Evolutionary conservation across 2,113 vertebrate species (phyloP).

Genomic region (Amia ocellicauda): DNA sequence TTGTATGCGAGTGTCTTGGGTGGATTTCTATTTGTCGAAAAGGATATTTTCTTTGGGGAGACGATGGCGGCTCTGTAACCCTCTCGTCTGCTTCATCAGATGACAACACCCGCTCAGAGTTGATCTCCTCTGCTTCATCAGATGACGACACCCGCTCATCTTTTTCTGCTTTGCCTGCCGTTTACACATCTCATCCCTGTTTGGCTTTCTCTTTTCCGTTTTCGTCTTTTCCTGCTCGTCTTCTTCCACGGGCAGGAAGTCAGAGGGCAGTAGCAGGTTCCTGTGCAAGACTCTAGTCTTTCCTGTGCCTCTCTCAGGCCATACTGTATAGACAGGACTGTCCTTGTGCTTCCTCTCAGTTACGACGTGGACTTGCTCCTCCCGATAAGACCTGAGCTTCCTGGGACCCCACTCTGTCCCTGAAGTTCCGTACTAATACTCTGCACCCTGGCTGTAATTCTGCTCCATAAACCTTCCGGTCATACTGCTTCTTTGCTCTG

Average conservation of each 20-base stretch:
- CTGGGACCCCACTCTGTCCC: conserved; percentile 19
- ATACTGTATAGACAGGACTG: too few species aligned
- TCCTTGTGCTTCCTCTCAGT: conserved; percentile 13
- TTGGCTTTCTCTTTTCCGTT: not conserved
- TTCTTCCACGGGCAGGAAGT: not conserved
- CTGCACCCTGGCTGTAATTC: conserved; percentile 5
- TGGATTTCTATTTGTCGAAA: too few species aligned
- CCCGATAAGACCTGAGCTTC: conserved; percentile 27
- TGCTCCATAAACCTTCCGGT: not conserved
- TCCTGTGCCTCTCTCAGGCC: not conserved
- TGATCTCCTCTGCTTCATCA: too few species aligned
- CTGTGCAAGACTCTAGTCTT: not conserved
- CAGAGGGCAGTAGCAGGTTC: not conserved
- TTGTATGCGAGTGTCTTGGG: too few species aligned
- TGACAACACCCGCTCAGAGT: too few species aligned
- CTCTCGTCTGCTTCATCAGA: too few species aligned
- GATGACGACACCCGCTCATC: too few species aligned
- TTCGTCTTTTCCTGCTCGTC: not conserved
- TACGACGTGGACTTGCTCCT: conserved; percentile 16
- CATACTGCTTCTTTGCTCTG: conserved; percentile 7
- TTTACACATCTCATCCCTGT: not conserved
- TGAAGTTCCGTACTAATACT: conserved; percentile 6
- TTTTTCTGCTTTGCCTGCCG: not conserved
- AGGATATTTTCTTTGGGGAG: too few species aligned
- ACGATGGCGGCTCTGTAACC: too few species aligned